Percentiles rank a stretch among this genome's conserved stretches.
These are phyloP conservation scores for Solen grandis DNA, from an alignment of 1,140 invertebrate genomes.

Conservation along the genomic window DNA sequence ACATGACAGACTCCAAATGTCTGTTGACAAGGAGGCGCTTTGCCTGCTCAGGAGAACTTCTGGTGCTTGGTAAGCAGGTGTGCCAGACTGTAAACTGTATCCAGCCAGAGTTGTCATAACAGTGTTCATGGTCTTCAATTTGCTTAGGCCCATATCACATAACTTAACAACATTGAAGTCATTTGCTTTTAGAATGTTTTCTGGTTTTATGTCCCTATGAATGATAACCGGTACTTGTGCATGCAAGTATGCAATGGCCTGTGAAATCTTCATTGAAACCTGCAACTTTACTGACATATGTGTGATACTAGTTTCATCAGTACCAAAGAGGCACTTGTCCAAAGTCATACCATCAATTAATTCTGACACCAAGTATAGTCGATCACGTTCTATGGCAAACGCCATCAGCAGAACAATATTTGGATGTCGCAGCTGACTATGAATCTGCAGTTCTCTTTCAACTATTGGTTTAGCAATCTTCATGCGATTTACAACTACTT, in stretches of 20 bases:
- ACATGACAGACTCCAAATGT: conserved; percentile 25
- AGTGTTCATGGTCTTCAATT: conserved; percentile 52
- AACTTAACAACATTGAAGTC: conserved; percentile 35
- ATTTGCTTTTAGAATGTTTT: conserved; percentile 49
- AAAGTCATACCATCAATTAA: conserved; percentile 51
- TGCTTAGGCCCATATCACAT: conserved; percentile 57
- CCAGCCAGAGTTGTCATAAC: conserved; percentile 36
- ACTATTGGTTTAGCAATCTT: conserved; percentile 21
- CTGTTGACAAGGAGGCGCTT: conserved; percentile 10
- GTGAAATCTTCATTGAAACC: conserved; percentile 19
- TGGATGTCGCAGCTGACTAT: conserved; percentile 52
- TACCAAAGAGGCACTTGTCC: conserved; percentile 50
- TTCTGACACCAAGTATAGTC: conserved; percentile 48
- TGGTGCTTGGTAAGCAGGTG: conserved; percentile 49
- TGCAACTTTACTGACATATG: background rate
- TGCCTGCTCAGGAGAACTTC: conserved; percentile 8
- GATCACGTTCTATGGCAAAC: conserved; percentile 1
- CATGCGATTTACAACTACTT: conserved; percentile 18
- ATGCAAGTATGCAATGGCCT: conserved; percentile 55
- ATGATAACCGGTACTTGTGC: conserved; percentile 35
- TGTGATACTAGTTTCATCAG: background rate
- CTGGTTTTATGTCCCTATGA: conserved; percentile 56
- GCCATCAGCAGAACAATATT: conserved; percentile 58
- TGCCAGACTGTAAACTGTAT: conserved; percentile 19
- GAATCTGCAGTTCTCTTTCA: conserved; percentile 46